Conservation (phyloP, 2,888 invertebrate species). For the Synergus japonicus region DNA sequence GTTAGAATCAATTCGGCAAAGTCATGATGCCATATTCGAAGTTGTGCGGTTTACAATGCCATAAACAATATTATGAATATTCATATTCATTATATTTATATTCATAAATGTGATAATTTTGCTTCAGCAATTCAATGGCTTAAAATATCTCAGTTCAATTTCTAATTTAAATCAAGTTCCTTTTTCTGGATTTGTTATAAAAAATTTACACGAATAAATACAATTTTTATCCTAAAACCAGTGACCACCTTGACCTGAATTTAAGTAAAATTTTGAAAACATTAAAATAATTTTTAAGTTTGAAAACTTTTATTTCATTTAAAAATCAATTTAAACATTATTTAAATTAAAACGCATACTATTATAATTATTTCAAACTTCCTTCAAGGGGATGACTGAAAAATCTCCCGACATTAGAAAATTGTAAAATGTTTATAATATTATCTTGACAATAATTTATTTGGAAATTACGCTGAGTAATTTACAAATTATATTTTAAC, state of each 20-base stretch:
- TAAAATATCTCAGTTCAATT: not conserved
- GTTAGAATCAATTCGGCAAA: constrained; percentile 27
- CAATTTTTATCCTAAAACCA: not conserved
- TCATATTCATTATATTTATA: too few species aligned
- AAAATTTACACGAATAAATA: not conserved
- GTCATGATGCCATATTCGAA: constrained; percentile 20
- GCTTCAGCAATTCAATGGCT: not conserved
- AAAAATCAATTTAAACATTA: not conserved
- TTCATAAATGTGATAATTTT: not conserved
- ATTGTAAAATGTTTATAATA: too few species aligned
- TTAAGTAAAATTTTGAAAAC: too few species aligned
- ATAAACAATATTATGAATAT: constrained; percentile 19
- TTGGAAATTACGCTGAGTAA: too few species aligned
- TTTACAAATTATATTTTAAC: too few species aligned
- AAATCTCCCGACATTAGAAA: too few species aligned
- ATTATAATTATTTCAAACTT: not conserved
- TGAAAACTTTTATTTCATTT: not conserved
- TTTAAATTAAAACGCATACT: not conserved
- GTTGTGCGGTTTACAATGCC: constrained; percentile 38
- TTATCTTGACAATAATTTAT: too few species aligned
- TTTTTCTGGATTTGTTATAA: not conserved
- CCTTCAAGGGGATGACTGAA: too few species aligned
- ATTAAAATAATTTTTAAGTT: too few species aligned
- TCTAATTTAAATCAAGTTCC: not conserved
- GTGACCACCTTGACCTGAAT: too few species aligned